Evolutionary conservation across 2,888 invertebrate species (phyloP), one percentile per base, ranked within the genome.

Genomic region (Drosophila colorata): DNA sequence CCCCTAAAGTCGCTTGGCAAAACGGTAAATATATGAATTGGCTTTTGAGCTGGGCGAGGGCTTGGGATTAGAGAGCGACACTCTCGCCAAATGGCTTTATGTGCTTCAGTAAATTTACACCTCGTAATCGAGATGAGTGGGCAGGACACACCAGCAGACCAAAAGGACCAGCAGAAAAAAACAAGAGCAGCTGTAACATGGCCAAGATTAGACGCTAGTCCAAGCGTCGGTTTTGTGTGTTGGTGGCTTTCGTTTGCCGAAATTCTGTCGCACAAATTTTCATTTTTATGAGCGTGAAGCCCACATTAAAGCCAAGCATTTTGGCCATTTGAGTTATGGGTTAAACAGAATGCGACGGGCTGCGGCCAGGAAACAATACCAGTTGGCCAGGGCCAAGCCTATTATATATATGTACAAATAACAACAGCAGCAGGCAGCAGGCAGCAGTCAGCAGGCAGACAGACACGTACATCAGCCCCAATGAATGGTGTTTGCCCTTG

Each of bases 81-180:
- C 25, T 49, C 58, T 53, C 58, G 67, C 80, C 83, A 84, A 89
- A 87, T 87, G 87, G 84, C 81, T 87, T 89, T 86, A 88, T 86
- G 88, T 80, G 79, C 79, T 80, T 76, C 81, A 78, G 83, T 88
- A 88, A 88, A 88, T 89, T 88, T 87, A 82, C 88, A 88, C 89
- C 89, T 89, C 83, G 84, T 87, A 87, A 89, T 81, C 87, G 78
- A 80, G 82, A 78, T 76, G 78, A 85, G 87, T 73, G 82, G 69
- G 59, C 44, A 58, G 37, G 8, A 37, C 49, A 53, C 18, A 49
- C 11, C 43, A 48, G 40, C n/a, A 23, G 20, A 9, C 40, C 51
- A 52, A 38, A 38, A 16, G 25, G 37, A 38, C 37, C 11, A 6
- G 37, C 9, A 18, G 40, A 16, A 37, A 28, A 40, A 37, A 41